A percentile compares a stretch with the other conserved stretches of the same genome.
These are phyloP conservation scores for Struthidea cinerea DNA, from an alignment of 2,113 vertebrate species.

Conservation along the genomic window DNA sequence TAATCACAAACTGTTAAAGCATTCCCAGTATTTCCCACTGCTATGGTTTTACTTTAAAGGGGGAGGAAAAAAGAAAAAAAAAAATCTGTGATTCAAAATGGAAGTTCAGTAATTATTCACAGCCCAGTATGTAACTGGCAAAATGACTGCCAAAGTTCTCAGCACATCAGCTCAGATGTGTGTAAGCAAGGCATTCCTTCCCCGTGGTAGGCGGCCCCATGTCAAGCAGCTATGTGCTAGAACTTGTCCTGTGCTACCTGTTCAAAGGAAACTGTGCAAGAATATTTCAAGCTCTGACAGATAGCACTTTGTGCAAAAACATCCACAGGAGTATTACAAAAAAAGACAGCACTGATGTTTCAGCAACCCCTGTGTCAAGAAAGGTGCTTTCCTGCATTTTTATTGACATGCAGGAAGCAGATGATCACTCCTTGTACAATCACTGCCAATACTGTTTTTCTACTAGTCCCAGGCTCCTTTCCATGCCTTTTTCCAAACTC, in stretches of 20 bases:
- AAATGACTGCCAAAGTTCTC: constrained; percentile 16
- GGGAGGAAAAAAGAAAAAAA: background rate
- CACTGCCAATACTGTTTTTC: background rate
- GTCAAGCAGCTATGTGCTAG: constrained; percentile 28
- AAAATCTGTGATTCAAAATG: background rate
- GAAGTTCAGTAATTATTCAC: background rate
- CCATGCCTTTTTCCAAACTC: background rate
- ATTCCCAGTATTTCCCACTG: background rate
- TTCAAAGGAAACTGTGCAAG: constrained; percentile 41
- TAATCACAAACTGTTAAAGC: background rate
- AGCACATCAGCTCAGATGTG: background rate
- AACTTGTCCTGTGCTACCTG: constrained; percentile 55
- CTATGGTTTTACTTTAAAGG: background rate
- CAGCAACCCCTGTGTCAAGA: constrained; percentile 33
- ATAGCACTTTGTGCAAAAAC: constrained; percentile 43
- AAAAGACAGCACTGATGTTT: constrained; percentile 44
- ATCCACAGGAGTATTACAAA: constrained; percentile 38
- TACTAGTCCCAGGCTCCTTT: background rate
- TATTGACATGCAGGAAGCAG: background rate
- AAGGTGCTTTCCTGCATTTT: constrained; percentile 48
- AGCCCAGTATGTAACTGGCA: background rate
- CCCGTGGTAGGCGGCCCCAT: background rate
- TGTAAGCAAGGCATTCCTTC: constrained; percentile 24
- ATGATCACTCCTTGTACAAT: background rate
- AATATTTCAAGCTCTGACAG: constrained; percentile 56